phyloP scores from a whole-genome alignment of 2,113 vertebrate species.

The Lamprotornis superbus region DNA sequence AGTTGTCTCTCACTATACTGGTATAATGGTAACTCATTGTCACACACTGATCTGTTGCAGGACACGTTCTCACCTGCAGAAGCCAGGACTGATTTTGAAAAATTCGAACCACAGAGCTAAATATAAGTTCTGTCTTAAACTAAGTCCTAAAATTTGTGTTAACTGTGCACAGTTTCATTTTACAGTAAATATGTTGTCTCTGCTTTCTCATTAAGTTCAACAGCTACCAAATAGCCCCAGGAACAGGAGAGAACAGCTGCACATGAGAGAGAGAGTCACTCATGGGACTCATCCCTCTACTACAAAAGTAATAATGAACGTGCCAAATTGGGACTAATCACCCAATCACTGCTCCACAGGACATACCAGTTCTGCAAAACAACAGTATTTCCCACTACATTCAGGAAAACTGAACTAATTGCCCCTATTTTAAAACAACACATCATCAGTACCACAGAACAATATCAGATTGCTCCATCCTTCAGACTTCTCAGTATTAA shows the following conservation, averaged over 20 bases:
- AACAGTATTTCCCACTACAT: not conserved
- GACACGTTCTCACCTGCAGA: not conserved
- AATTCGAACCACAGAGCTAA: not conserved
- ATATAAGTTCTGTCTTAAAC: not conserved
- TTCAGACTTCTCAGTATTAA: not conserved
- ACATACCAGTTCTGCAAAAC: not conserved
- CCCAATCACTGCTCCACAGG: not conserved
- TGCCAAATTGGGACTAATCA: not conserved
- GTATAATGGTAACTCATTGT: not conserved
- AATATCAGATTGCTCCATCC: not conserved
- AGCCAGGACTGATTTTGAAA: not conserved
- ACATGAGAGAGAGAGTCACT: not conserved
- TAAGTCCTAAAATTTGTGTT: not conserved
- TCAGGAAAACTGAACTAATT: not conserved
- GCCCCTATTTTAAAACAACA: not conserved
- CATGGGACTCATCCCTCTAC: not conserved
- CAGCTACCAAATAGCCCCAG: not conserved
- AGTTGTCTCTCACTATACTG: not conserved
- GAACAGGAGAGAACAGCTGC: not conserved
- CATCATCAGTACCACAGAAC: not conserved
- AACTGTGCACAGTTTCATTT: not conserved
- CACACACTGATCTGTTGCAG: not conserved
- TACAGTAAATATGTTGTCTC: not conserved
- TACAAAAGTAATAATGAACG: not conserved
- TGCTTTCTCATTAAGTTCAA: not conserved